Evolutionary conservation across 2,797 vertebrate species (phyloP), one percentile per base, ranked within the genome.

Genomic region (Clarias pachynema): DNA sequence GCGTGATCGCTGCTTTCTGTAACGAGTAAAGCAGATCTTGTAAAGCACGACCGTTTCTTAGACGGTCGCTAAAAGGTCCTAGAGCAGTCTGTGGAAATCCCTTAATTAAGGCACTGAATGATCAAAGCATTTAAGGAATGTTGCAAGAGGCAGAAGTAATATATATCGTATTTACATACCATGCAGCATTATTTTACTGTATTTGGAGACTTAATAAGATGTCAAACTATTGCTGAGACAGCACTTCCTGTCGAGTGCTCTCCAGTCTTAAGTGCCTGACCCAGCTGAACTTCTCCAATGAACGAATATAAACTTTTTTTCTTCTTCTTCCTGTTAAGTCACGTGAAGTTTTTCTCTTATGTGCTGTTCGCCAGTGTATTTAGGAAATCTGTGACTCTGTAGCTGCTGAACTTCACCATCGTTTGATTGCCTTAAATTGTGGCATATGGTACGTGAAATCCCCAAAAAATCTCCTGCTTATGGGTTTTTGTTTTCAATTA

Each of bases 221-320:
- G 85, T 89, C 79, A 87, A 86, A 62, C 74, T 73, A 78, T 79
- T 73, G 63, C 88, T 26, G 82, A 91, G 89, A 83, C 53, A 65
- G 57, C 85, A 84, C 85, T 79, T 82, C 79, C 86, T 65, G 66
- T 90, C 78, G 84, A 86, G 88, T 90, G 90, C 89, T 93, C 88
- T 92, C 93, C 91, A 91, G 93, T 94, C 94, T 88, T 91, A 96
- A 96, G 95, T 96, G 95, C 95, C 95, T 96, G 89, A 92, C 88
- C 78, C 87, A 90, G 90, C 88, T 90, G 90, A 88, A 78, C 88
- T 83, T 84, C 62, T 86, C 49, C 68, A 68, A 81, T 49, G 70
- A 84, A 69, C 83, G 12, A 14, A 53, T 85, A 60, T 87, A 75
- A 53, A 79, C 0, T 44, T 81, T 87, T 62, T 72, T 85, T 79